A percentile compares a stretch with the other conserved stretches of the same genome.
Conservation (phyloP, 1,140 invertebrate species). For the Penaeus chinensis region DNA sequence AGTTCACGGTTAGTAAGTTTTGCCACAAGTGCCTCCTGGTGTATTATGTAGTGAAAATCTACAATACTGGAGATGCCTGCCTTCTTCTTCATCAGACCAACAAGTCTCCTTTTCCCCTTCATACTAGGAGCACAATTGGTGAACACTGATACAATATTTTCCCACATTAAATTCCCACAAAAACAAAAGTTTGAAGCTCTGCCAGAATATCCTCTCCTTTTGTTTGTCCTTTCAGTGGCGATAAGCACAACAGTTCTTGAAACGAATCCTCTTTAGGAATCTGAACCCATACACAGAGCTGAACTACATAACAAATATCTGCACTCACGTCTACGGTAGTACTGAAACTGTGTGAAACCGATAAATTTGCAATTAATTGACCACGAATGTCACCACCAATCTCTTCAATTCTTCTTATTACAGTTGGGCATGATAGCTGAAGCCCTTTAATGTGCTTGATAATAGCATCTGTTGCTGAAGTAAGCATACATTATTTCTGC, state of each 20-base stretch:
- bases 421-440: too few species aligned
- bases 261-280: slow-evolving; percentile 13
- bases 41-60: too few species aligned
- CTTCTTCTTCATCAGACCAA: too few species aligned
- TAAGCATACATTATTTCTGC: slow-evolving; percentile 42
- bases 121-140: slow-evolving; percentile 23
- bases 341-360: slow-evolving; percentile 26
- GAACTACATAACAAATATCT: slow-evolving; percentile 29
- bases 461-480: slow-evolving; percentile 38
- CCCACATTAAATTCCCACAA: too few species aligned
- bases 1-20: too few species aligned
- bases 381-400: slow-evolving; percentile 41
- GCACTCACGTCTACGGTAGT: slow-evolving; percentile 10
- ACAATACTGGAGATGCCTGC: too few species aligned
- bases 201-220: too few species aligned
- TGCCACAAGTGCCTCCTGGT: too few species aligned
- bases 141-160: slow-evolving; percentile 21
- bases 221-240: too few species aligned
- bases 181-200: too few species aligned
- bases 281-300: slow-evolving; percentile 30
- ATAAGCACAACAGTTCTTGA: slow-evolving; percentile 33
- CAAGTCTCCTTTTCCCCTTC: slow-evolving; percentile 31
- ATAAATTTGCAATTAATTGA: too few species aligned
- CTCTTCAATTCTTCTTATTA: slow-evolving; percentile 29
- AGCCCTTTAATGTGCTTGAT: slow-evolving; percentile 35